phyloP scores from a whole-genome alignment of 2,888 invertebrate species.

The Spisula subtruncata region DNA sequence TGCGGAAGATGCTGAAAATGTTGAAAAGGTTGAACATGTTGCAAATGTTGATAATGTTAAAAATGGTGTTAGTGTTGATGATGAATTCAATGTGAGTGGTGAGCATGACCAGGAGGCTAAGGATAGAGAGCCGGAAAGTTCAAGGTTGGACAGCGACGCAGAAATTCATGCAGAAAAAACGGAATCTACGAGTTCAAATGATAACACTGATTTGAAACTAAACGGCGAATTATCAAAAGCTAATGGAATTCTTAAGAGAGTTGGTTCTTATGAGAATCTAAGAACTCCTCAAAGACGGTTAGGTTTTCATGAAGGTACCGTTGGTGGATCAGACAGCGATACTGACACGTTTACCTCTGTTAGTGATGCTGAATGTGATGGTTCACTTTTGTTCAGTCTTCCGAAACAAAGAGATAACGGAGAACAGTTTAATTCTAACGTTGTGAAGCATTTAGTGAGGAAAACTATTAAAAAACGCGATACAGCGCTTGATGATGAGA shows the following conservation, averaged over 20 bases:
- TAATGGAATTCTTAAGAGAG: conserved; percentile 77
- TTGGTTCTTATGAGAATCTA: conserved; percentile 76
- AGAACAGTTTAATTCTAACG: conserved; percentile 52
- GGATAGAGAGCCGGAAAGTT: not conserved
- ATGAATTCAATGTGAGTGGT: not conserved
- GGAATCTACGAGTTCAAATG: not conserved
- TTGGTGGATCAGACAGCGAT: conserved; percentile 55
- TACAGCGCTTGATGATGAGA: not conserved
- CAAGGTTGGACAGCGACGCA: not conserved
- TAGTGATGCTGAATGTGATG: conserved; percentile 41
- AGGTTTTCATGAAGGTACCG: conserved; percentile 68
- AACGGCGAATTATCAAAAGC: conserved; percentile 2
- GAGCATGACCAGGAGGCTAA: not conserved
- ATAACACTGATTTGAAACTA: not conserved
- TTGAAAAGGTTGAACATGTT: no score
- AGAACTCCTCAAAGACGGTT: conserved; percentile 67
- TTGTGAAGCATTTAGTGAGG: conserved; percentile 55
- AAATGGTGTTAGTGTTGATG: no score
- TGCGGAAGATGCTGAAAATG: no score
- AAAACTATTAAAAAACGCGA: conserved; percentile 53
- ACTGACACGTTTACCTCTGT: conserved; percentile 20
- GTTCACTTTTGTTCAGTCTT: conserved; percentile 17
- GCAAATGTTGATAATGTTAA: no score
- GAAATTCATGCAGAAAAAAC: not conserved
- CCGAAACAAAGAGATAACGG: conserved; percentile 16